Conservation (phyloP, 2,888 invertebrate species). For the Pheosia tremula region DNA sequence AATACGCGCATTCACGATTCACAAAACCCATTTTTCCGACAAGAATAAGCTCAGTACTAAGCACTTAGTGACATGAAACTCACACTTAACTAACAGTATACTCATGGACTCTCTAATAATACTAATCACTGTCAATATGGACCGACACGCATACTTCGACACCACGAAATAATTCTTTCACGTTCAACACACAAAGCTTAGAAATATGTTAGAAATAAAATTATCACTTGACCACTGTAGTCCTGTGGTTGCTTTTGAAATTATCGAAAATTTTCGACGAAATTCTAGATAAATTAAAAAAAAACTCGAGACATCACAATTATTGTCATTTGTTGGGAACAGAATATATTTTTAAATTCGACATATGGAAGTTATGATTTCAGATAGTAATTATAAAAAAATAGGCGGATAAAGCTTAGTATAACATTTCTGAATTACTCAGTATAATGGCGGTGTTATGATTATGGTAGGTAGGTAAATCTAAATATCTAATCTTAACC, state of each 20-base stretch:
- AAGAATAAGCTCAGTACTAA: background rate
- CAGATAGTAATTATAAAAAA: too few species aligned
- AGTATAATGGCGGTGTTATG: too few species aligned
- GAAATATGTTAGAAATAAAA: conserved; percentile 1
- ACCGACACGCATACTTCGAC: background rate
- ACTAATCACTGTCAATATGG: conserved; percentile 1
- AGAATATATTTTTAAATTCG: too few species aligned
- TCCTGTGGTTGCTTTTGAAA: background rate
- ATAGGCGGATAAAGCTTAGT: too few species aligned
- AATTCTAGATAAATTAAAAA: too few species aligned
- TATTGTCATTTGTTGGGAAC: too few species aligned
- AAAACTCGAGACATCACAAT: too few species aligned
- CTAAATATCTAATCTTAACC: too few species aligned
- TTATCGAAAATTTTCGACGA: background rate
- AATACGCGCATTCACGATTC: background rate
- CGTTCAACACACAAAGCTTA: background rate
- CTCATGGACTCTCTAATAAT: background rate
- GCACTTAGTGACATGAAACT: conserved; percentile 1
- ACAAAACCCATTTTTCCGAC: background rate
- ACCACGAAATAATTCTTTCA: background rate
- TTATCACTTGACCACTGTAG: background rate
- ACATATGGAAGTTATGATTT: too few species aligned
- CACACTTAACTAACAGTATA: background rate
- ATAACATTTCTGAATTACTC: too few species aligned
- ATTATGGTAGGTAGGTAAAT: too few species aligned